These are phyloP conservation scores for Drosophila burlai DNA, from an alignment of 1,140 invertebrate genomes.

Conservation along the genomic window DNA sequence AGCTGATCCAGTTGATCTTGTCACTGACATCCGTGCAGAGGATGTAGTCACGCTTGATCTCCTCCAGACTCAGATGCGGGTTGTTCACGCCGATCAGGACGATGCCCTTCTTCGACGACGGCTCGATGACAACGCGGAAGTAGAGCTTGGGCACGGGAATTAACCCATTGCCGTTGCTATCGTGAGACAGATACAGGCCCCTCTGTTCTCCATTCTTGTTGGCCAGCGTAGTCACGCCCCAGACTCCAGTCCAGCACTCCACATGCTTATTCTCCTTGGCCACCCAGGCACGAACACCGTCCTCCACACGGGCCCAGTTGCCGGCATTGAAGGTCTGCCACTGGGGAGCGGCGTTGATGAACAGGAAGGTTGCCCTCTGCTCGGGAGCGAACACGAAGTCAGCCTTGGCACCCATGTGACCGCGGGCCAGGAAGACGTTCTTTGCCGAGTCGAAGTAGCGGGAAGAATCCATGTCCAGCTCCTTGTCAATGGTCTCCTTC, in stretches of 20 bases:
- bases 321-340: conserved; percentile 88
- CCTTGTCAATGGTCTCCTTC: conserved; percentile 61
- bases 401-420: conserved; percentile 88
- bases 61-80: conserved; percentile 85
- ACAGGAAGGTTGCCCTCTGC: conserved; percentile 88
- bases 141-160: conserved; percentile 87
- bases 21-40: conserved; percentile 86
- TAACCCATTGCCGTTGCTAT: conserved; percentile 68
- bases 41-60: conserved; percentile 82
- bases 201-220: conserved; percentile 85
- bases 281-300: conserved; percentile 81
- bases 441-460: conserved; percentile 60
- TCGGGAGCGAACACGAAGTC: conserved; percentile 88
- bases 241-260: conserved; percentile 87
- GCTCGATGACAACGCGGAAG: conserved; percentile 87
- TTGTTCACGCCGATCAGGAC: conserved; percentile 88
- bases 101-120: conserved; percentile 81
- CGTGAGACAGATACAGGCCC: conserved; percentile 85
- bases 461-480: conserved; percentile 61
- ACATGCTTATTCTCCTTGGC: conserved; percentile 76
- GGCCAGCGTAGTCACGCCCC: conserved; percentile 86
- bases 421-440: conserved; percentile 86
- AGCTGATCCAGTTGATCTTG: conserved; percentile 86
- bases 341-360: conserved; percentile 87
- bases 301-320: conserved; percentile 87